A percentile compares a stretch with the other conserved stretches of the same genome.
These are phyloP conservation scores for Spizella passerina DNA, from an alignment of 2,797 vertebrate species.

Conservation along the genomic window DNA sequence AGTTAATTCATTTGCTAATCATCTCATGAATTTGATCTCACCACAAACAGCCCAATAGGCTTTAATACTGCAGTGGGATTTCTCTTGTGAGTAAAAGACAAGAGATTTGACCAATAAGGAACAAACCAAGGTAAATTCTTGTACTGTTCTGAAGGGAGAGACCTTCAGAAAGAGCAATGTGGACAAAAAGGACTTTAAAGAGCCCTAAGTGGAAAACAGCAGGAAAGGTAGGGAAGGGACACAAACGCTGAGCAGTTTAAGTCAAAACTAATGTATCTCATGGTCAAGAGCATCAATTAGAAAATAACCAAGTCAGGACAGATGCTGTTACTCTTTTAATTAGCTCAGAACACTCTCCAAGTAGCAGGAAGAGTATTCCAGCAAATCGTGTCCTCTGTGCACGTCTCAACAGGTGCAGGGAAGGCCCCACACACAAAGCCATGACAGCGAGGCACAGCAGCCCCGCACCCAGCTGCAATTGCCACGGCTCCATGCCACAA, in stretches of 20 bases:
- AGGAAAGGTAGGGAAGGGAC: background rate
- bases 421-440: background rate
- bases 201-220: background rate
- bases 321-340: background rate
- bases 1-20: background rate
- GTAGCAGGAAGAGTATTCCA: background rate
- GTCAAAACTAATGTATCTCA: background rate
- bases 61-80: background rate
- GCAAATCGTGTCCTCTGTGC: background rate
- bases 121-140: background rate
- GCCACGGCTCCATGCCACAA: background rate
- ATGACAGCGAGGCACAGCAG: fast-evolving
- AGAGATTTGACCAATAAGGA: background rate
- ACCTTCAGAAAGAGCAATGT: fast-evolving
- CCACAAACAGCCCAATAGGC: background rate
- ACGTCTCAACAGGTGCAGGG: background rate
- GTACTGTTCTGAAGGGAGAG: background rate
- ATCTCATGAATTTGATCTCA: background rate
- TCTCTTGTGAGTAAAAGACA: background rate
- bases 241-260: fast-evolving
- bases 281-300: background rate
- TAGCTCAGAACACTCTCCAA: background rate
- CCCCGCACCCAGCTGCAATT: fast-evolving
- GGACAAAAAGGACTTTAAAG: background rate
- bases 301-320: background rate